Evolutionary conservation across 2,113 vertebrate species (phyloP).

Genomic region (mouse (Mus musculus)): GRCm39 chrX:10844501-10845000

Average conservation of each 20-base stretch:
- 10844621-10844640: slow-evolving; percentile 4
- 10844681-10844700: slow-evolving; percentile 26
- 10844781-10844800: background rate
- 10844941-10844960: background rate
- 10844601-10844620: slow-evolving; percentile 37
- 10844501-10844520: background rate
- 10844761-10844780: background rate
- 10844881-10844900: slow-evolving; percentile 13
- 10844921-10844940: background rate
- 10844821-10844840: background rate
- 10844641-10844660: background rate
- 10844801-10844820: slow-evolving; percentile 25
- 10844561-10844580: background rate
- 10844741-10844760: slow-evolving; percentile 29
- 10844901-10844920: background rate
- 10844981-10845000: slow-evolving; percentile 4
- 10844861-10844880: background rate
- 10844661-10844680: slow-evolving; percentile 38
- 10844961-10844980: background rate
- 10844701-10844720: background rate
- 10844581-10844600: background rate
- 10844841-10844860: slow-evolving; percentile 24
- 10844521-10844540: background rate
- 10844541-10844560: background rate
- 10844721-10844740: background rate